A percentile compares a stretch with the other conserved stretches of the same genome.
These are phyloP conservation scores for Hypothenemus hampei DNA, from an alignment of 1,140 invertebrate species.

Conservation along the genomic window DNA sequence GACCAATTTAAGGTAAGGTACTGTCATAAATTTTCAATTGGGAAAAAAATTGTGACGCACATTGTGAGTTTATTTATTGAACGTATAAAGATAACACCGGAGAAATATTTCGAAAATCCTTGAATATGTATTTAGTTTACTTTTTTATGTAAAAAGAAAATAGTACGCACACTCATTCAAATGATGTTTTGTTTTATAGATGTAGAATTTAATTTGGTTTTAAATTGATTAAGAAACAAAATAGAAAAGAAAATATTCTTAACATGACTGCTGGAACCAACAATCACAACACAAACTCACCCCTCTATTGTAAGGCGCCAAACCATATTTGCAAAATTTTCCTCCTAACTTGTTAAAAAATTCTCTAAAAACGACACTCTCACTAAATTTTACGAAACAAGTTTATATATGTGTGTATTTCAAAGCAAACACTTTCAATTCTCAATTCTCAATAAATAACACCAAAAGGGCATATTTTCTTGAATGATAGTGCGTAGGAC, in stretches of 20 bases:
- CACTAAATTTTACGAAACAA: too few relatives aligned
- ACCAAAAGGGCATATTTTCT: conserved; percentile 22
- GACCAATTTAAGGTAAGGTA: too few relatives aligned
- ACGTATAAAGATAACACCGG: too few relatives aligned
- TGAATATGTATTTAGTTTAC: too few relatives aligned
- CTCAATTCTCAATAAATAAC: conserved; percentile 17
- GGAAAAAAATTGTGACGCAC: too few relatives aligned
- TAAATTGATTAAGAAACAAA: not conserved
- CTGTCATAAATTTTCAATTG: too few relatives aligned
- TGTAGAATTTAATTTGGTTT: not conserved
- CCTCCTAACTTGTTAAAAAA: not conserved
- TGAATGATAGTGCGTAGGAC: conserved; percentile 21
- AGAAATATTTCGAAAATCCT: too few relatives aligned
- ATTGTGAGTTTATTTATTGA: too few relatives aligned
- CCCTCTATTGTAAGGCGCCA: conserved; percentile 15
- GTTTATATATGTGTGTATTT: not conserved
- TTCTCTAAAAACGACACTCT: not conserved
- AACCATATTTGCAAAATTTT: conserved; percentile 10
- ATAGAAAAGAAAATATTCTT: not conserved
- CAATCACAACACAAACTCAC: conserved; percentile 25
- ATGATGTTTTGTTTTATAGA: too few relatives aligned
- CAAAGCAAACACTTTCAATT: not conserved
- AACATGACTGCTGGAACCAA: conserved; percentile 15
- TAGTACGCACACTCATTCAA: too few relatives aligned
- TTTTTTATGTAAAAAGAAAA: not conserved